phyloP scores from a whole-genome alignment of 2,888 invertebrate species.

The Trypoxylon attenuatum region DNA sequence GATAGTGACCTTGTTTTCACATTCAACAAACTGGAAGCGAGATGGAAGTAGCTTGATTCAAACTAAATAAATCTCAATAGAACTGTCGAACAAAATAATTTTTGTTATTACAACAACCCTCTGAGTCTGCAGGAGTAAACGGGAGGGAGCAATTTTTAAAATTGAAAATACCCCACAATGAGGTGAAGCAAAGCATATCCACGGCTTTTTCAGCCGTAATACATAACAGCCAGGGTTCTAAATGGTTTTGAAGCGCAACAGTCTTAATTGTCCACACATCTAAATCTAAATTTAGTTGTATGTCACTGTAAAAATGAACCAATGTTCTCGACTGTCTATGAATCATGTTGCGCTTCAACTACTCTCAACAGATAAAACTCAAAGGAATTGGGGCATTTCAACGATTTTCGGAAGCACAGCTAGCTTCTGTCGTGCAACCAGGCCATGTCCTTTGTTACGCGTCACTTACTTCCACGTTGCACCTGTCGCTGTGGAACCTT shows the following conservation, averaged over 20 bases:
- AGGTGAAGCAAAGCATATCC: slow-evolving; percentile 64
- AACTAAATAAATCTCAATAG: slow-evolving; percentile 57
- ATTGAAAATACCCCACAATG: slow-evolving; percentile 54
- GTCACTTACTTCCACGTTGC: slow-evolving; percentile 70
- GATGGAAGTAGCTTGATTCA: slow-evolving; percentile 64
- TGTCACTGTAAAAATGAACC: not conserved
- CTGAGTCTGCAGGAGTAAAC: slow-evolving; percentile 40
- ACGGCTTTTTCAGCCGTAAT: slow-evolving; percentile 50
- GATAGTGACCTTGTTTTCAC: slow-evolving; percentile 67
- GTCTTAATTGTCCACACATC: slow-evolving; percentile 8
- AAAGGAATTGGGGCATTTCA: slow-evolving; percentile 52
- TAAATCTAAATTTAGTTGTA: not conserved
- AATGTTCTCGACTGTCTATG: not conserved
- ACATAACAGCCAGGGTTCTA: slow-evolving; percentile 52
- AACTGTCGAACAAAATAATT: slow-evolving; percentile 53
- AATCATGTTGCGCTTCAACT: slow-evolving; percentile 59
- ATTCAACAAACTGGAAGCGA: slow-evolving; percentile 71
- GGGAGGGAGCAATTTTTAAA: slow-evolving; percentile 51
- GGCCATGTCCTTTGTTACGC: slow-evolving; percentile 62
- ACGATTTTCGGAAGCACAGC: slow-evolving; percentile 57
- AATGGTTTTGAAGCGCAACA: slow-evolving; percentile 61
- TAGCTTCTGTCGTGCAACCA: slow-evolving; percentile 65
- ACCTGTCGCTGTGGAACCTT: slow-evolving; percentile 67
- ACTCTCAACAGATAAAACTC: slow-evolving; percentile 47
- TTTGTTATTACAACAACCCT: slow-evolving; percentile 26